Evolutionary conservation across 37 sponge, comb jelly and placozoan species (phyloP).

Genomic region (Dysidea cf. avara): DNA sequence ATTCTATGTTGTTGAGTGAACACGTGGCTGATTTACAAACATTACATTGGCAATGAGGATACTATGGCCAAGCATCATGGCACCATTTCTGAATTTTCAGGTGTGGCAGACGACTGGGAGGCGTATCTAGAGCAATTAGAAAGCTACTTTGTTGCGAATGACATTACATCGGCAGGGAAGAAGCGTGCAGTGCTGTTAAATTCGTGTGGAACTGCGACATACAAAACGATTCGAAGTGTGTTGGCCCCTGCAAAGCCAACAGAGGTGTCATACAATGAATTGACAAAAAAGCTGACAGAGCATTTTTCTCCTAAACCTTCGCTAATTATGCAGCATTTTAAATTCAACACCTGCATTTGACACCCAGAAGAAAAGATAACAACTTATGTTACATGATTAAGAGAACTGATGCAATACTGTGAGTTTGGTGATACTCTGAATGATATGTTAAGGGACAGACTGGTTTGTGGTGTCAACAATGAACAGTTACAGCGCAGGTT

Average conservation of each 20-base stretch:
- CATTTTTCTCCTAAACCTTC: conserved; percentile 6
- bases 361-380: background rate
- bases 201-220: background rate
- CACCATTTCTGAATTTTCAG: background rate
- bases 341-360: background rate
- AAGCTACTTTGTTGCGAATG: too few species aligned
- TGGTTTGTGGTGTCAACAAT: background rate
- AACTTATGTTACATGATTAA: background rate
- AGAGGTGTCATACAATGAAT: background rate
- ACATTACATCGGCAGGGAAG: too few species aligned
- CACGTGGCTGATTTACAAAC: too few species aligned
- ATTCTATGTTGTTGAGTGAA: too few species aligned
- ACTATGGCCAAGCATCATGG: conserved; percentile 16
- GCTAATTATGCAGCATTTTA: background rate
- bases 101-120: background rate
- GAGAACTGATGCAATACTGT: background rate
- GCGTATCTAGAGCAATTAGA: background rate
- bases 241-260: conserved; percentile 14
- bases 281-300: background rate
- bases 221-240: conserved; percentile 1
- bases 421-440: conserved; percentile 13
- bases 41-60: conserved; percentile 27
- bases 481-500: background rate
- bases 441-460: conserved; percentile 1
- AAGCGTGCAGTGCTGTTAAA: background rate